Evolutionary conservation across 1,140 invertebrate species (phyloP), one percentile per base, ranked within the genome.

Genomic region (Drosophila quadrilineata): DNA sequence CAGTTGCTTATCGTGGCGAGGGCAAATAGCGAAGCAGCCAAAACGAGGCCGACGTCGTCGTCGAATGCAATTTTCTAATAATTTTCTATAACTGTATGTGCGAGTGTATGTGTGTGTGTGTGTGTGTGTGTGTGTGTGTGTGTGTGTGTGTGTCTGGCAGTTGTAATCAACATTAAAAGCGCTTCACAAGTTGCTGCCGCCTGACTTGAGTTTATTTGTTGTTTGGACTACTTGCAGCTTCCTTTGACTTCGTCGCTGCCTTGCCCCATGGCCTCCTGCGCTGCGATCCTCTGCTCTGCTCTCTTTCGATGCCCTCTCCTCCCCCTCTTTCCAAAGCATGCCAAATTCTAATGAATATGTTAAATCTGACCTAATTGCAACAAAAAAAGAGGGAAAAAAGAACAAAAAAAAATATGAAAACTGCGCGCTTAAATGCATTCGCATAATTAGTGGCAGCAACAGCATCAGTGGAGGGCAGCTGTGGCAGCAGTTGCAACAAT

Each of bases 61-160:
- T 68, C 59, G 71, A 80, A 75, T 84, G 77, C 79, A 84, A 85
- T 84, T 84, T 84, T 84, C 77, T 85, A 84, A 84, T 84, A 84
- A 82, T 82, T 84, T 64, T 65, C 52, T 36, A 52, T 48, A 64
- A 68, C 49, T 63, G 56, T 21, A 29, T 65, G 28, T 38, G 41
- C 50, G 29, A 48, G 31, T 31, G 22, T 22, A 21, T 48, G 12
- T 38, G 40, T 9, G 31, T 49, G 2, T 10, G 24, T 35, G 6
- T 46, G 28, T 56, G 22, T 59, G 29, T 62, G 43, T 69, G 58
- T 31, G 5, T 19, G 35, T 48, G 40, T 48, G 52, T 57, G 14
- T 29, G 31, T 35, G 41, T 28, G 33, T 40, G 31, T 49, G 45
- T 65, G 19, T 46, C 48, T n/a, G 65, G 65, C 69, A 77, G 73